Percentiles rank a stretch among this genome's conserved stretches.
Conservation (phyloP, 2,888 invertebrate species). For the Brachyptera risi region DNA sequence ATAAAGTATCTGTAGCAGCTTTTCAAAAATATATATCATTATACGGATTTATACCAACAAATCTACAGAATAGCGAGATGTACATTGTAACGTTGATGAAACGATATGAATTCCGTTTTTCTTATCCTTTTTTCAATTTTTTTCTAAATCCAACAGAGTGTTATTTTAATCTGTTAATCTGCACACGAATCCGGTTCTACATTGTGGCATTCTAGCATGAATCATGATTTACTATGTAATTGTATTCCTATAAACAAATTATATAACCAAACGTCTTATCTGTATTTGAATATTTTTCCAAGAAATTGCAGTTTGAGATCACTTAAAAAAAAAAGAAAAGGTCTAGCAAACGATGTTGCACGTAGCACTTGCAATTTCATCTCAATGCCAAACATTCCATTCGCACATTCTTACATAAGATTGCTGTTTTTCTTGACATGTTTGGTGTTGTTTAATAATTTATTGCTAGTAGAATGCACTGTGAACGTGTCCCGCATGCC, state of each 20-base stretch:
- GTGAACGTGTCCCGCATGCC: background rate
- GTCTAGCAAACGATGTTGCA: background rate
- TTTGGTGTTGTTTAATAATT: background rate
- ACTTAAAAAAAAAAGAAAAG: no score
- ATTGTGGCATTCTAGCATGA: no score
- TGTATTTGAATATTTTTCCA: background rate
- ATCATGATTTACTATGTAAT: background rate
- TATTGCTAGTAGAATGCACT: background rate
- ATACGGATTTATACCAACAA: no score
- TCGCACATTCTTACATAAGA: slow-evolving; percentile 2
- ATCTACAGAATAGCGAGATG: no score
- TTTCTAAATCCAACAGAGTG: background rate
- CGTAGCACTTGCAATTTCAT: background rate
- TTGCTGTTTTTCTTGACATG: background rate
- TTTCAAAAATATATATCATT: no score
- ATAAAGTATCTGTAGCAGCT: no score
- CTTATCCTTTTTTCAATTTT: no score
- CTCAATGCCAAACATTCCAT: background rate
- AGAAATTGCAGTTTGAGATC: background rate
- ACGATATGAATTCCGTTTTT: no score
- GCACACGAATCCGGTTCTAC: background rate
- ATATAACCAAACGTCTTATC: background rate
- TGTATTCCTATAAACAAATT: background rate
- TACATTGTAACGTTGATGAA: no score
- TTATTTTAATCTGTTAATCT: background rate